phyloP scores from a whole-genome alignment of 1,140 invertebrate species.

The Macrostomum lignano region DNA sequence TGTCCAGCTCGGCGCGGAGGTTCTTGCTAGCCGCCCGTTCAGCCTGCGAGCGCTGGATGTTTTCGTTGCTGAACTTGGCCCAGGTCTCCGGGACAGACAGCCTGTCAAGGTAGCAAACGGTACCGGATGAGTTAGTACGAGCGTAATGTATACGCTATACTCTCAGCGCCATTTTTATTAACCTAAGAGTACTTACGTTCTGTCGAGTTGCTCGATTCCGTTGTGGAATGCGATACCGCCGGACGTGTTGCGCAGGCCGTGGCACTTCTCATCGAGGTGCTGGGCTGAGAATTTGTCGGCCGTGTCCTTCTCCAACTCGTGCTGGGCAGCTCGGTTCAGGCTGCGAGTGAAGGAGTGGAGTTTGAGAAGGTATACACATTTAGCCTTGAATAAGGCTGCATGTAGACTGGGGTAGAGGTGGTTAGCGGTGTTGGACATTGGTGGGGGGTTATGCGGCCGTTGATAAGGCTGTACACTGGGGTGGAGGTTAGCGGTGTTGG shows the following conservation, averaged over 20 bases:
- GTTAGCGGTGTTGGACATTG: no score
- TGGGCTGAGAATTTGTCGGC: slow-evolving; percentile 57
- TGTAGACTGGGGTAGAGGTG: no score
- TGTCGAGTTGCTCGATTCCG: slow-evolving; percentile 61
- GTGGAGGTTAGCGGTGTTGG: no score
- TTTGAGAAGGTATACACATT: no score
- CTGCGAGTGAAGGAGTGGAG: slow-evolving; percentile 13
- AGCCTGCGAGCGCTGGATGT: slow-evolving; percentile 49
- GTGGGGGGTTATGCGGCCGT: no score
- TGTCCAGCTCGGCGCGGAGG: slow-evolving; percentile 45
- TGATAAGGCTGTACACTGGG: no score
- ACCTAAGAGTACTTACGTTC: slow-evolving; percentile 39
- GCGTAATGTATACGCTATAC: no score
- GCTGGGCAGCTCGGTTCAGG: slow-evolving; percentile 32
- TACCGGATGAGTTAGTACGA: no score
- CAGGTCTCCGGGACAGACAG: slow-evolving; percentile 52
- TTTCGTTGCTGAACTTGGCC: slow-evolving; percentile 53
- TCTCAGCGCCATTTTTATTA: no score
- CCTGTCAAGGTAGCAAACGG: no score
- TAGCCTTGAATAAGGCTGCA: no score
- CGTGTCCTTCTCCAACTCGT: slow-evolving; percentile 59
- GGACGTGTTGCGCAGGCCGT: slow-evolving; percentile 50
- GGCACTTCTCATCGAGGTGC: slow-evolving; percentile 50
- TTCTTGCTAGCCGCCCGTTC: slow-evolving; percentile 52
- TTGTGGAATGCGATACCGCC: slow-evolving; percentile 58